Percentiles rank a stretch among this genome's conserved stretches.
Conservation (phyloP, 2,888 invertebrate genomes). For the Ceratothoa steindachneri region DNA sequence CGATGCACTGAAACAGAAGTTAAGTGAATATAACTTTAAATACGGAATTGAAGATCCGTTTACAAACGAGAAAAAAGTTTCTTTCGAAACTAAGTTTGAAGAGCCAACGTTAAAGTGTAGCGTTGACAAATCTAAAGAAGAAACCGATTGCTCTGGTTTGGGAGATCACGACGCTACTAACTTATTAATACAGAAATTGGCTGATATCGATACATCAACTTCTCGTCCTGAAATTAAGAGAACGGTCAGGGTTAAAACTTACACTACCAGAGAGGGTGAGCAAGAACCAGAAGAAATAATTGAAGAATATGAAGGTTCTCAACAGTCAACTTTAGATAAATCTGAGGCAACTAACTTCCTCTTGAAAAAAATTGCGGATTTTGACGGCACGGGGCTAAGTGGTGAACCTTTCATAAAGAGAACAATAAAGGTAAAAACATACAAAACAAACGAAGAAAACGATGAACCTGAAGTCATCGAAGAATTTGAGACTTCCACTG, state of each 20-base stretch:
- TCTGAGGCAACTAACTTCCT: not conserved
- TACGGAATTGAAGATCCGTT: not conserved
- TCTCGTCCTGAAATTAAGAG: not conserved
- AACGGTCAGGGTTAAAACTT: constrained; percentile 2
- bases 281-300: not conserved
- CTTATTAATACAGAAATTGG: not conserved
- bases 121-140: not conserved
- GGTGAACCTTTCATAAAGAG: constrained; percentile 1
- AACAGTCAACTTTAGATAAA: not conserved
- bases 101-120: not conserved
- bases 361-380: constrained; percentile 7
- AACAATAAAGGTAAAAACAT: constrained; percentile 2
- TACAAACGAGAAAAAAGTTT: not conserved
- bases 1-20: not conserved
- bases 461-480: not conserved
- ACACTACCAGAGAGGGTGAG: not conserved
- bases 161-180: not conserved
- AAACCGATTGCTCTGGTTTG: not conserved
- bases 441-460: not conserved
- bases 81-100: not conserved
- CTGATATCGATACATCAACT: not conserved
- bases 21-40: not conserved
- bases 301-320: not conserved
- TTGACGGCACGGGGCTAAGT: not conserved
- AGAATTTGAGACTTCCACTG: not conserved